Conservation (phyloP, 2,888 invertebrate genomes). For the Platycnemis pennipes region DNA sequence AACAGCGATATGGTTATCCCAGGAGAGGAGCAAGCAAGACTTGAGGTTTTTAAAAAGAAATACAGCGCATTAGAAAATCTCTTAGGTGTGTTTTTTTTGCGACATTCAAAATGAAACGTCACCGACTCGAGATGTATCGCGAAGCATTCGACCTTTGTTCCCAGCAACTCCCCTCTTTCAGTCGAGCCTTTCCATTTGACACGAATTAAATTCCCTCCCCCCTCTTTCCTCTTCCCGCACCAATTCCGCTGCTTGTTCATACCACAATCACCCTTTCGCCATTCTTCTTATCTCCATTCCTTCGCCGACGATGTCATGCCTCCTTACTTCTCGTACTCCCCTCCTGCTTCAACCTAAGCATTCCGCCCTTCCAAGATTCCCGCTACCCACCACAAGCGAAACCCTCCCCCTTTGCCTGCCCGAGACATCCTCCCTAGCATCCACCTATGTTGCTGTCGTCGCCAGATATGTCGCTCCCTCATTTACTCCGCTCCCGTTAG, state of each 20-base stretch:
- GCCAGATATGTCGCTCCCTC: slow-evolving; percentile 36
- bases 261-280: neutral
- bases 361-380: too few species aligned
- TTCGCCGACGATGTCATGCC: neutral
- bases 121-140: neutral
- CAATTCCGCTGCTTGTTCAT: neutral
- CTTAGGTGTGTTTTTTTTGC: neutral
- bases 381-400: too few species aligned
- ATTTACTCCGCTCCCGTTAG: slow-evolving; percentile 23
- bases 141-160: slow-evolving; percentile 2
- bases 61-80: neutral
- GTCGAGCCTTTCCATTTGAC: neutral
- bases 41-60: neutral
- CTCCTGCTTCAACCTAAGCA: neutral
- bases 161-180: neutral
- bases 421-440: neutral
- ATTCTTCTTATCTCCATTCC: neutral
- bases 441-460: slow-evolving; percentile 38
- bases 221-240: neutral
- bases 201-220: neutral
- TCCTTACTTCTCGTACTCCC: neutral
- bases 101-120: neutral
- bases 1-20: too few species aligned
- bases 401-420: neutral
- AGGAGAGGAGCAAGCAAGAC: too few species aligned